These are phyloP conservation scores for Gonatopus flavifemur DNA, from an alignment of 1,140 invertebrate species.

Conservation along the genomic window DNA sequence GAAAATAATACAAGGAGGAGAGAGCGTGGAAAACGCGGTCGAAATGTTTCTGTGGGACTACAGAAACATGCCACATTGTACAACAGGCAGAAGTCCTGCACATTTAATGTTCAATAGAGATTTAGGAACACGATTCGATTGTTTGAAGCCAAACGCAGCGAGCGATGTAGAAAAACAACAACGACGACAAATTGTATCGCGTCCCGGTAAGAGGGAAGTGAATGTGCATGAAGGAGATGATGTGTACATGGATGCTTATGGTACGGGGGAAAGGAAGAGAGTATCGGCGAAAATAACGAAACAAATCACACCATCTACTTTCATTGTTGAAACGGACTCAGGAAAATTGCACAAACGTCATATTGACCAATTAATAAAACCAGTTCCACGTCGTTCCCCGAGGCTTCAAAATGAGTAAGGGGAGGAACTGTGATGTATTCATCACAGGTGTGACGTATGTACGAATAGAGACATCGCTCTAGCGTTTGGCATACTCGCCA, in stretches of 20 bases:
- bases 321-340: neutral
- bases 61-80: constrained; percentile 6
- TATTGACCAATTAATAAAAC: neutral
- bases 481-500: no score
- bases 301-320: neutral
- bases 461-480: no score
- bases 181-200: neutral
- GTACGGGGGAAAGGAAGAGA: neutral
- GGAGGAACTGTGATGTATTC: constrained; percentile 11
- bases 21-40: constrained; percentile 5
- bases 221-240: neutral
- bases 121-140: neutral
- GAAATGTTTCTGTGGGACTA: constrained; percentile 8
- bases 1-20: constrained; percentile 9
- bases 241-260: constrained; percentile 1
- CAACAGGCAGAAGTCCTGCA: constrained; percentile 9
- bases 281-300: neutral
- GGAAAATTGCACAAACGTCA: neutral
- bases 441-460: no score
- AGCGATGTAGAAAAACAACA: neutral
- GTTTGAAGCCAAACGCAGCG: neutral
- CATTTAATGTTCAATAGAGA: constrained; percentile 3
- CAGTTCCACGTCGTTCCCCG: neutral
- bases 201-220: neutral
- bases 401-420: constrained; percentile 4